Evolutionary conservation across 2,888 invertebrate genomes (phyloP).

Genomic region (Nephrotoma guestfalica): DNA sequence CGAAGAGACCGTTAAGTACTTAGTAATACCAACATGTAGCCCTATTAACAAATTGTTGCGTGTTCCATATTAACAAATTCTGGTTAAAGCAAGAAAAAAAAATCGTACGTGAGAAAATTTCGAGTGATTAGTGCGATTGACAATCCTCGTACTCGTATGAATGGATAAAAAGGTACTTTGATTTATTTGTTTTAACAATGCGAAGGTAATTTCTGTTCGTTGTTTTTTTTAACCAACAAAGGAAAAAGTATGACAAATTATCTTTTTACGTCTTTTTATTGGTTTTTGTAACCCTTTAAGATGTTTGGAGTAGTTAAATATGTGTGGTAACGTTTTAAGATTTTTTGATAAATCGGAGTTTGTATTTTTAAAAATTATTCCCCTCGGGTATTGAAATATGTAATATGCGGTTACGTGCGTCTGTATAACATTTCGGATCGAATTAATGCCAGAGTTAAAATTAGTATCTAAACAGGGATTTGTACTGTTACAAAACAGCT

Average conservation of each 20-base stretch:
- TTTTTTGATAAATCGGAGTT: not conserved
- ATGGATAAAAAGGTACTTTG: not conserved
- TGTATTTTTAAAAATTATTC: not conserved
- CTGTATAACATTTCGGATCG: not conserved
- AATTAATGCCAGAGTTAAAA: not conserved
- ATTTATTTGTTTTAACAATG: not conserved
- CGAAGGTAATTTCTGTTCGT: not conserved
- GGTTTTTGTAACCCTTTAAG: not conserved
- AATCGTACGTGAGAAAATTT: not conserved
- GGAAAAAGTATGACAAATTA: not conserved
- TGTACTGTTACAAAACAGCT: not conserved
- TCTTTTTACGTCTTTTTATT: not conserved
- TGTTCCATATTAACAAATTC: not conserved
- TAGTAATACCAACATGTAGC: not conserved
- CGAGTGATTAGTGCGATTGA: not conserved
- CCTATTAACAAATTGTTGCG: not conserved
- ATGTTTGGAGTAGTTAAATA: not conserved
- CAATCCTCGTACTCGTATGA: not conserved
- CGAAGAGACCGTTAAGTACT: not conserved
- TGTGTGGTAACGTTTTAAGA: not conserved
- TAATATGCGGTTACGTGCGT: not conserved
- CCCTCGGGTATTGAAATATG: not conserved
- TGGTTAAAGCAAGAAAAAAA: not conserved
- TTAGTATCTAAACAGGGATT: not conserved
- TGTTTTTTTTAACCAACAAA: not conserved